These are phyloP conservation scores for Pachyseris speciosa DNA, from an alignment of 64 coral and sea anemone genomes.

Conservation along the genomic window DNA sequence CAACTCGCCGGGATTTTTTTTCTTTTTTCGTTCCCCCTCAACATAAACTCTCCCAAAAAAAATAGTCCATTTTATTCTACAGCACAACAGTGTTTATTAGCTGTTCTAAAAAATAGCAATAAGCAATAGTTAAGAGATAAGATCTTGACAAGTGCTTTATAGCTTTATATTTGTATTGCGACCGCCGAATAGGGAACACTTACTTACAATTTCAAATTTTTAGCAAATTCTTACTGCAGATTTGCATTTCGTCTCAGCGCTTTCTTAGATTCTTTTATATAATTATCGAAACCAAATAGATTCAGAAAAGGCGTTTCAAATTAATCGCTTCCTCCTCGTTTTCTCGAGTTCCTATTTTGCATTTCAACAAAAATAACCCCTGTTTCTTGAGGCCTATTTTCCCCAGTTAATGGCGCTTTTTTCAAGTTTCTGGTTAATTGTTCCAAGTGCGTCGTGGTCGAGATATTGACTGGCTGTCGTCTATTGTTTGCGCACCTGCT, in stretches of 20 bases:
- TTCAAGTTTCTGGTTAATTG: constrained; percentile 26
- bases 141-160: neutral
- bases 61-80: no score
- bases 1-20: no score
- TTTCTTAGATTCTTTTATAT: neutral
- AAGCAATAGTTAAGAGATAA: neutral
- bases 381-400: neutral
- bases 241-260: neutral
- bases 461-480: constrained; percentile 8
- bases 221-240: neutral
- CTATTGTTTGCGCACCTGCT: constrained; percentile 22
- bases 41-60: no score
- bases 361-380: neutral
- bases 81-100: neutral
- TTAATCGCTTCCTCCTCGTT: neutral
- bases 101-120: neutral
- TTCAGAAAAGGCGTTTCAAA: no score
- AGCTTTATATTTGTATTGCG: neutral
- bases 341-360: neutral
- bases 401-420: neutral
- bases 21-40: no score
- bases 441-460: neutral
- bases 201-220: neutral
- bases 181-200: neutral
- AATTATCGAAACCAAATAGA: neutral